phyloP scores from a whole-genome alignment of 2,113 vertebrate species.

The Boulengeromyrus knoepffleri region DNA sequence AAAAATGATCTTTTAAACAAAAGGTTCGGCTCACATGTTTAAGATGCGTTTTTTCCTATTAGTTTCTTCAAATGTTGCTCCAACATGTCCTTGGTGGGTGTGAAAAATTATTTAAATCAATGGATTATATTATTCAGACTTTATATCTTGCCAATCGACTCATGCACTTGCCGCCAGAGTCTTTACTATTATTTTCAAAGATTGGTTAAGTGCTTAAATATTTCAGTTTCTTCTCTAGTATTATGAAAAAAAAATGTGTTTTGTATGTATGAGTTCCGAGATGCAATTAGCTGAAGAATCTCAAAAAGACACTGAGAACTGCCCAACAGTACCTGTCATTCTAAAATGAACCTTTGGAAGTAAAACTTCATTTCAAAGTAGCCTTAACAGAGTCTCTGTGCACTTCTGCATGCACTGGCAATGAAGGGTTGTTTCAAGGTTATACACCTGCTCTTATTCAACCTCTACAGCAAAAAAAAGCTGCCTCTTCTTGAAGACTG shows the following conservation, averaged over 20 bases:
- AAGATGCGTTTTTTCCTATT: neutral
- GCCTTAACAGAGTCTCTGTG: neutral
- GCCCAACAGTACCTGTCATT: neutral
- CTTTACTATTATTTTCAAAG: neutral
- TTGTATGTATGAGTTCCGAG: neutral
- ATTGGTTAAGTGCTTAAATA: neutral
- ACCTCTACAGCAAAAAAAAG: neutral
- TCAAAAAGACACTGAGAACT: neutral
- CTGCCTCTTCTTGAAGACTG: neutral
- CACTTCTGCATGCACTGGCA: neutral
- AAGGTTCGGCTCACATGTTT: neutral
- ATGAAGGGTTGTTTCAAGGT: neutral
- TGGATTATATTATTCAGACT: neutral
- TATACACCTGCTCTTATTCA: neutral
- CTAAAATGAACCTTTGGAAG: neutral
- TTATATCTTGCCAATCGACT: neutral
- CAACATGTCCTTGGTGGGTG: neutral
- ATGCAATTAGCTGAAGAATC: neutral
- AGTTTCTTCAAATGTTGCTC: neutral
- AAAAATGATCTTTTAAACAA: neutral
- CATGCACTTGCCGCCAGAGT: neutral
- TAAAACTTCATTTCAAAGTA: neutral
- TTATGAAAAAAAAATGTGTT: neutral
- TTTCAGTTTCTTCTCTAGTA: neutral
- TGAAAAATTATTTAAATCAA: neutral